phyloP scores from a whole-genome alignment of 2,797 vertebrate genomes.

The Nothura maculosa region DNA sequence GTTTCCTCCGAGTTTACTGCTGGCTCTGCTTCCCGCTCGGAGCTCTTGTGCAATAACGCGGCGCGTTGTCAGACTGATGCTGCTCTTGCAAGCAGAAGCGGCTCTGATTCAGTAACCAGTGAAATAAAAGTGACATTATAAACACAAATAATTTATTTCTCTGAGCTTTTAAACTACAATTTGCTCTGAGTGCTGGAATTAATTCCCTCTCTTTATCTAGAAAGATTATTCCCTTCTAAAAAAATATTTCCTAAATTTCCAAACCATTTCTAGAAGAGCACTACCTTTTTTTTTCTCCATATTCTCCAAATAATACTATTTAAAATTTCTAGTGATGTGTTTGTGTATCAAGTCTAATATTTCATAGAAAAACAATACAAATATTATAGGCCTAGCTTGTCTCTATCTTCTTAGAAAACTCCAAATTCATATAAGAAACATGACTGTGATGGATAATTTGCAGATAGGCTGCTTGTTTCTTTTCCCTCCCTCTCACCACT shows the following conservation, averaged over 20 bases:
- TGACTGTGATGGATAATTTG: background rate
- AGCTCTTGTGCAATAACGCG: conserved; percentile 57
- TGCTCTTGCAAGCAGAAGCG: conserved; percentile 47
- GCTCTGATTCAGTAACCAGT: conserved; percentile 16
- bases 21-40: conserved; percentile 30
- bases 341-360: background rate
- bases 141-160: background rate
- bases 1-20: conserved; percentile 20
- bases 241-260: background rate
- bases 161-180: background rate
- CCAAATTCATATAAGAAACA: background rate
- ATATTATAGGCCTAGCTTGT: background rate
- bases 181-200: background rate
- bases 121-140: background rate
- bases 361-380: background rate
- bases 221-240: background rate
- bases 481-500: background rate
- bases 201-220: background rate
- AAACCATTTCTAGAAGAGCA: background rate
- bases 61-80: conserved; percentile 53
- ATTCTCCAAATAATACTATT: background rate
- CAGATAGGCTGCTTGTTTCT: background rate
- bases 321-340: background rate
- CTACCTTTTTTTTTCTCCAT: background rate
- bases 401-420: background rate